Conservation (phyloP, 1,140 invertebrate genomes). For the Lerema accius region DNA sequence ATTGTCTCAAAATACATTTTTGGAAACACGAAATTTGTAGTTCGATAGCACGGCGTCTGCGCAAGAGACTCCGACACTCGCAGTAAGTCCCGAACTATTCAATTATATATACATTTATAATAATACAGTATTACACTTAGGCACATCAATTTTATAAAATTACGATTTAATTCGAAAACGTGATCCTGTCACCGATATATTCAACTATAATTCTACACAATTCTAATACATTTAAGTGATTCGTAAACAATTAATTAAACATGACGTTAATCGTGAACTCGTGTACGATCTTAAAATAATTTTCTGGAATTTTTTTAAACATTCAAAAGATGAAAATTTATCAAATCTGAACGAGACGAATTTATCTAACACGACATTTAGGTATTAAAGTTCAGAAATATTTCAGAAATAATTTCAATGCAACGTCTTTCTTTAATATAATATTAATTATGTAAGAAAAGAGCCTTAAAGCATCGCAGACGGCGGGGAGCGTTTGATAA, state of each 20-base stretch:
- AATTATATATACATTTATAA: slow-evolving; percentile 73
- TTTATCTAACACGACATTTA: slow-evolving; percentile 67
- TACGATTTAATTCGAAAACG: slow-evolving; percentile 78
- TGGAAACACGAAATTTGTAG: slow-evolving; percentile 52
- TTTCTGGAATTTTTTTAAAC: slow-evolving; percentile 45
- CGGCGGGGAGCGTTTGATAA: slow-evolving; percentile 62
- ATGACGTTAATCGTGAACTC: slow-evolving; percentile 43
- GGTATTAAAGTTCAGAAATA: slow-evolving; percentile 60
- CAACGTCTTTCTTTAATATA: slow-evolving; percentile 66
- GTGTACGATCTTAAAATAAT: slow-evolving; percentile 42
- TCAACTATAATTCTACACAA: slow-evolving; percentile 67
- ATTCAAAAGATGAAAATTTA: slow-evolving; percentile 52
- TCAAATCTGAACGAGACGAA: slow-evolving; percentile 45
- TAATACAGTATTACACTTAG: slow-evolving; percentile 82
- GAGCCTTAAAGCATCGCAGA: slow-evolving; percentile 63
- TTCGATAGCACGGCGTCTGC: slow-evolving; percentile 13
- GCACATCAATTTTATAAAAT: slow-evolving; percentile 84
- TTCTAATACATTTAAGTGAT: slow-evolving; percentile 68
- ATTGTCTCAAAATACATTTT: slow-evolving; percentile 66
- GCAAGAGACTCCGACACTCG: slow-evolving; percentile 45
- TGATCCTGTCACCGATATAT: slow-evolving; percentile 70
- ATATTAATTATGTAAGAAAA: slow-evolving; percentile 71
- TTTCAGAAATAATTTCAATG: slow-evolving; percentile 60
- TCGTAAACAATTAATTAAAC: slow-evolving; percentile 50
- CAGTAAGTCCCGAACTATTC: slow-evolving; percentile 58